phyloP scores from a whole-genome alignment of 2,888 invertebrate species.

The Ennomos quercinarius region DNA sequence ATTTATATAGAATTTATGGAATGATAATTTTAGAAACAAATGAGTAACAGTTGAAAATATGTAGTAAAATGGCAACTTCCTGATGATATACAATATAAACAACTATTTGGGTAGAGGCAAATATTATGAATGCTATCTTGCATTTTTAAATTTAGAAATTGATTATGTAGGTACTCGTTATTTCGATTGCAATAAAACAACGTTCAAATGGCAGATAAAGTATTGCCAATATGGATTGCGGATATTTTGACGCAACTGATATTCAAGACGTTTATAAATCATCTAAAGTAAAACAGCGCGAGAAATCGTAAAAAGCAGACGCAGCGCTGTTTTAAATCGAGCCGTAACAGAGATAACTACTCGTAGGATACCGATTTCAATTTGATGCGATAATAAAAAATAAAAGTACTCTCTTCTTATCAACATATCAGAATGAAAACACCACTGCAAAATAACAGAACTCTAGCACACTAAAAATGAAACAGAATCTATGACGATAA shows the following conservation, averaged over 20 bases:
- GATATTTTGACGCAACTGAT: constrained; percentile 53
- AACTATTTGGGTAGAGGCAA: too few species aligned
- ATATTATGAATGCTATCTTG: not conserved
- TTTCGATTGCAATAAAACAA: constrained; percentile 43
- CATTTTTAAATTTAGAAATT: constrained; percentile 5
- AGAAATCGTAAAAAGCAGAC: constrained; percentile 37
- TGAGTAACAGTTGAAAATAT: too few species aligned
- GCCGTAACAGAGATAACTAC: constrained; percentile 13
- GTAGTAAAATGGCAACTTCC: too few species aligned
- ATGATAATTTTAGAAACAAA: too few species aligned
- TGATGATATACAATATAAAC: too few species aligned
- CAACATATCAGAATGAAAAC: constrained; percentile 8
- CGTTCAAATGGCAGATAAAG: constrained; percentile 36
- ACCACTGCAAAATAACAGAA: constrained; percentile 11
- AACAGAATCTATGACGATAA: constrained; percentile 17
- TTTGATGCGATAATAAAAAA: constrained; percentile 9
- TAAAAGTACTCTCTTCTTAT: constrained; percentile 2
- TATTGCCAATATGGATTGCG: constrained; percentile 48
- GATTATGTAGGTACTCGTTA: constrained; percentile 4
- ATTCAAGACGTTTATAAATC: constrained; percentile 54
- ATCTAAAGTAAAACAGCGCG: constrained; percentile 42
- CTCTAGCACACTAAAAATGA: constrained; percentile 14
- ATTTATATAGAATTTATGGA: too few species aligned
- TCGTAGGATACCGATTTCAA: constrained; percentile 7
- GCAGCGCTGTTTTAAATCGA: constrained; percentile 26